Evolutionary conservation across 2,113 vertebrate species (phyloP), one percentile per base, ranked within the genome.

Genomic region (Syrmaticus mikado): DNA sequence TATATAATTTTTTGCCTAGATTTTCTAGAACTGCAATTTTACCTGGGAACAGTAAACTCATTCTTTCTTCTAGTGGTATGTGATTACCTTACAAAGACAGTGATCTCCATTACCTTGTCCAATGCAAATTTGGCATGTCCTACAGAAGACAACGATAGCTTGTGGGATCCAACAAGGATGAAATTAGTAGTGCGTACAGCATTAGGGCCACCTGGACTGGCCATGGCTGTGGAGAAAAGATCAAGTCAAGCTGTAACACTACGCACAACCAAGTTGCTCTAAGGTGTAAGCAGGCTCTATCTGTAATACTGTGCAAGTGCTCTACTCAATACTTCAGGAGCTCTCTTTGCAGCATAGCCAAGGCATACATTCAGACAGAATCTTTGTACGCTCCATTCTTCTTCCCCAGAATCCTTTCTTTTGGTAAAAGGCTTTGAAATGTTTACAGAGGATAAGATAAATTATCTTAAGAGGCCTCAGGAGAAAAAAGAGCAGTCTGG

Each of bases 111-210:
- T 98, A 99, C 99, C 99, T 99, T 99, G 50, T 99, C 98, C 95
- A 99, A 50, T n/a, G 97, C 93, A 88, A 99, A 99, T 74, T 98
- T 99, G 68, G 96, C 97, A 68, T 95, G 98, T 82, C 99, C 99
- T 43, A 99, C 87, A 20, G 99, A 99, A 38, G 98, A 96, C 32
- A 99, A 81, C 0, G 97, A 98, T 17, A 99, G 97, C 27, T 97
- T 99, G 96, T 99, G 98, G 22, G 98, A 99, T 40, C 99, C 99
- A 34, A 99, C 98, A 28, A 99, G 98, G 72, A 93, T 65, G 52
- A 99, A 99, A 89, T 98, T 98, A 71, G 99, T 99, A 94, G 98
- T 99, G 12, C 99, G 99, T 57, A 99, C 97, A 8, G 99, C 98
- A 41, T 98, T 98, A 19, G 98, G 99, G 5, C 99, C 99, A 15